phyloP scores from a whole-genome alignment of 1,140 invertebrate genomes.

The Hypsibius dujardini region DNA sequence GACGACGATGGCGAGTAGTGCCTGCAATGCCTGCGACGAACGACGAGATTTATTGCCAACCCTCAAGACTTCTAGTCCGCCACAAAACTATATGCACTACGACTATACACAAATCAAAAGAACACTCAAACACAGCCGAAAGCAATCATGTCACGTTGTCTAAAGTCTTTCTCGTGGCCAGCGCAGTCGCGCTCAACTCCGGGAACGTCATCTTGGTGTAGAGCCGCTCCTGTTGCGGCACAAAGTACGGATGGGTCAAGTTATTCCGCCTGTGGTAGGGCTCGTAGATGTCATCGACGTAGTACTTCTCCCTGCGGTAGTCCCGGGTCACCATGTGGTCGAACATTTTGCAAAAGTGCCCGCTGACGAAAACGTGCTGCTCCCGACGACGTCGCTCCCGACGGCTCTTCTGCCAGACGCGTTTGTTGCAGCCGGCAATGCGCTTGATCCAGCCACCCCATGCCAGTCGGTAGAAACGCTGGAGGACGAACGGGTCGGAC shows the following conservation, averaged over 20 bases:
- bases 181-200: neutral
- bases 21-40: no score
- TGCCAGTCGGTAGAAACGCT: neutral
- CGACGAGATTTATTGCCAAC: no score
- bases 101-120: no score
- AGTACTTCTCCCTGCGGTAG: slow-evolving; percentile 59
- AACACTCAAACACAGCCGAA: no score
- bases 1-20: no score
- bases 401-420: neutral
- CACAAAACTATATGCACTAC: no score
- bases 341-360: slow-evolving; percentile 49
- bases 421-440: neutral
- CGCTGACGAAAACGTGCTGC: slow-evolving; percentile 62
- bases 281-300: slow-evolving; percentile 67
- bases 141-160: no score
- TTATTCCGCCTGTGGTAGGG: slow-evolving; percentile 64
- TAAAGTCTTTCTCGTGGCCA: no score
- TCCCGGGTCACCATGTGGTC: slow-evolving; percentile 67
- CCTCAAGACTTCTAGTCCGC: no score
- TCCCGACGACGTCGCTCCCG: neutral
- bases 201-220: neutral
- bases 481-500: neutral
- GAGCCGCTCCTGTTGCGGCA: neutral
- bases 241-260: slow-evolving; percentile 29
- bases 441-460: slow-evolving; percentile 1